Evolutionary conservation across 2,797 vertebrate species (phyloP), one percentile per base, ranked within the genome.

Genomic region (Megaceryle alcyon): DNA sequence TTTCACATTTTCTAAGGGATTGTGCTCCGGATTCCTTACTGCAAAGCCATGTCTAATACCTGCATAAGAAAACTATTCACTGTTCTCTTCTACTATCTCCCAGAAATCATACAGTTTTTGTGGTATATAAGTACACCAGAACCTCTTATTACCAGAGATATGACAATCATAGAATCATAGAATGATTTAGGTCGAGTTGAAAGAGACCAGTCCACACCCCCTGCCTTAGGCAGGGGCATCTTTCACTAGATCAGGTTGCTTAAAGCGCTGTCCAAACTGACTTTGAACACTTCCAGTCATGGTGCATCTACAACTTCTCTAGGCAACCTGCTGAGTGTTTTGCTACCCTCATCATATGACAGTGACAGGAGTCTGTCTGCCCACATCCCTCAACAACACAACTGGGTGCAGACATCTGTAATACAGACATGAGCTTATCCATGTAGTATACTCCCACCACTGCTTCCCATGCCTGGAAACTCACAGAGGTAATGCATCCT

Each of bases 321-420:
- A 35, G 48, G 14, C 3, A 31, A 31, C 29, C 29, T 54, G 16
- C 61, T 68, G 19, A 39, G 28, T 46, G 44, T 29, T 33, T 75
- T 28, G 33, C 23, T 23, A 49, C 14, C 9, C 28, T n/a, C 16
- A 44, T 19, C 0, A 0, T 39, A 28, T 43, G 35, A 49, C 41
- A 49, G 28, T 29, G 29, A 31, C 8, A 43, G 44, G 53, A 29
- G 4, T 54, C 14, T 91, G 25, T n/a, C 35, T 70, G 29, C 44
- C 53, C 8, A 6, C 6, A 10, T 15, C 3, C 68, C 28, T 49
- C 48, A 49, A 12, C 3, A 37, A 21, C 25, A 61, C 17, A 61
- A 31, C 7, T 12, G 31, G 31, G 28, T 7, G 6, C 16, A 29
- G 35, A 26, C 8, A 19, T 19, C 35, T 61, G 9, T 39, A 37